A percentile compares a stretch with the other conserved stretches of the same genome.
Evolutionary conservation across 1,140 invertebrate genomes (phyloP).

Genomic region (Drosophila auraria): DNA sequence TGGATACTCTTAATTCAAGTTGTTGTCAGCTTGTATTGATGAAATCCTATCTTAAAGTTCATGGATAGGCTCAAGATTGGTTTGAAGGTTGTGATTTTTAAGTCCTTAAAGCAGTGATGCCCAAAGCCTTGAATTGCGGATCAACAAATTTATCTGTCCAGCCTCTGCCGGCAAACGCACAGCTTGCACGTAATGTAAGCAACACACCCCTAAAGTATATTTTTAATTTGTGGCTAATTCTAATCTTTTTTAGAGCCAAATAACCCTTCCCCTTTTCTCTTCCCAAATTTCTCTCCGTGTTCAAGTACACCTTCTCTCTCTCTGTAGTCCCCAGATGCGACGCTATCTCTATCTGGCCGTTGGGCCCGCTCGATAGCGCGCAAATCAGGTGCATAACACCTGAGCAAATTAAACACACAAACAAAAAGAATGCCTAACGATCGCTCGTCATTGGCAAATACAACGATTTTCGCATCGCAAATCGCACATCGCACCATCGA

Average conservation of each 20-base stretch:
- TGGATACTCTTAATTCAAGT: fast-evolving
- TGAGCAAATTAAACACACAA: slow-evolving; percentile 72
- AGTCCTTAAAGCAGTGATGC: no score
- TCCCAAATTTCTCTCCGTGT: not conserved
- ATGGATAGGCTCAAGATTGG: no score
- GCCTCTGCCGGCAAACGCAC: no score
- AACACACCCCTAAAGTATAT: fast-evolving
- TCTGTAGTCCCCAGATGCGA: slow-evolving; percentile 26
- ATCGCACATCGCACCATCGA: slow-evolving; percentile 35
- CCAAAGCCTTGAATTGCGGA: no score
- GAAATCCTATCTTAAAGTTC: no score
- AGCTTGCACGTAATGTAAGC: no score
- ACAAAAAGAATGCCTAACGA: slow-evolving; percentile 62
- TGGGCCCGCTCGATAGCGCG: slow-evolving; percentile 71
- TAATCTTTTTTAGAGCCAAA: no score
- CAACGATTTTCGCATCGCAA: slow-evolving; percentile 41
- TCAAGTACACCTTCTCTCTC: slow-evolving; percentile 26
- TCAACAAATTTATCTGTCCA: no score
- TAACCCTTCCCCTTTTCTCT: no score
- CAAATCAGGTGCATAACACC: slow-evolving; percentile 81
- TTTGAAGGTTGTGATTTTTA: no score
- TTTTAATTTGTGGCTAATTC: no score
- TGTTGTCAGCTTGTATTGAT: no score
- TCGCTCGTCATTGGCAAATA: slow-evolving; percentile 70
- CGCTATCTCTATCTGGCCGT: slow-evolving; percentile 53